Base-by-base conservation (phyloP, 2,888 invertebrate genomes). In the Erannis defoliaria region DNA sequence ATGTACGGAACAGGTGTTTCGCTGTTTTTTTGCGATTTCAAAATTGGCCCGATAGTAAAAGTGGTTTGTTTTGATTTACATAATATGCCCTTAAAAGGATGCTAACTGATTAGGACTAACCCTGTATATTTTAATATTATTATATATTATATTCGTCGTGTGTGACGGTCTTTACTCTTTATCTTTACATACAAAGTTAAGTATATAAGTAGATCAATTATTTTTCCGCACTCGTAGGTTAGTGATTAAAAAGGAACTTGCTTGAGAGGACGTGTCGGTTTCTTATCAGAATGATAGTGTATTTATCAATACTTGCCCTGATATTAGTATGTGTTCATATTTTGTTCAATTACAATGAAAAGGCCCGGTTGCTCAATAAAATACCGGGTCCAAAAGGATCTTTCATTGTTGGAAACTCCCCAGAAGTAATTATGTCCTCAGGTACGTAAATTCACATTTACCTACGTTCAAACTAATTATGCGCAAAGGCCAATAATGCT, bases 391-490 rank as follows among this genome's bases (percentile, higher is more conserved):
- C 80, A 0, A 75, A 70, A 56, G 67, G 72, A 46, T 35, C 67
- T 5, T 84, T 83, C 55, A 73, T 84, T 2, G 5, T 84, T 45
- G 82, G 84, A 21, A 81, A 84, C 70, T 73, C 69, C 19, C 68
- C 75, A 31, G 72, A 75, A 46, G 40, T 79, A 12, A 64, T 78
- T 9, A 67, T 71, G 31, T 66, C 77, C 26, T 66, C 84, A 72
- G 82, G 84, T 84, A 73, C 62, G 38, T 21, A 21, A 42, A 2
- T 42, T 21, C 26, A 1, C n/a, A 35, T n/a, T 4, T 12, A 4
- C 1, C 5, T 12, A 31, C 10, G 12, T 31, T 8, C 1, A 31
- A 4, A 31, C 31, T 31, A 31, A 31, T 2, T 8, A 31, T 4
- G 23, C 23, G 23, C 23, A 23, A 23, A 23, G 23, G 5, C n/a